phyloP scores from a whole-genome alignment of 2,113 vertebrate species.

The Ctenodactylus gundi region DNA sequence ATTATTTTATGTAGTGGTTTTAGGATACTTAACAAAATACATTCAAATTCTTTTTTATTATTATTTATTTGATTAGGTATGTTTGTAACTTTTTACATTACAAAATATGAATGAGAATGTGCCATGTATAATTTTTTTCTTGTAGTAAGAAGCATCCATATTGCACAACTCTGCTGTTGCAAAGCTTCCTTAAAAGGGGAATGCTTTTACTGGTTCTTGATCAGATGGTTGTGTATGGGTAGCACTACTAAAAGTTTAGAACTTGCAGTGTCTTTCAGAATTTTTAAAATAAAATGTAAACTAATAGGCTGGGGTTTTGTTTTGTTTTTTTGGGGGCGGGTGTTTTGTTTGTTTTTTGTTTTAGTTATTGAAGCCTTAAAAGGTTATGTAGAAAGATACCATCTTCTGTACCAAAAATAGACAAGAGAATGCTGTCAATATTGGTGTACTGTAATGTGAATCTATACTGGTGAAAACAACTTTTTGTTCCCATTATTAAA shows the following conservation, averaged over 20 bases:
- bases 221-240: slow-evolving; percentile 83
- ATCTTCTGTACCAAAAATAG: slow-evolving; percentile 91
- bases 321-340: slow-evolving; percentile 45
- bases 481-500: slow-evolving; percentile 87
- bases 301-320: slow-evolving; percentile 83
- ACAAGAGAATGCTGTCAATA: slow-evolving; percentile 87
- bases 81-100: slow-evolving; percentile 90
- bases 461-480: slow-evolving; percentile 84
- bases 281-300: slow-evolving; percentile 89
- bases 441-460: slow-evolving; percentile 90
- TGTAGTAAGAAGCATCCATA: slow-evolving; percentile 85
- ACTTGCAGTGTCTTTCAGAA: slow-evolving; percentile 87
- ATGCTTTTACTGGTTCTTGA: slow-evolving; percentile 82
- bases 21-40: slow-evolving; percentile 86
- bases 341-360: slow-evolving; percentile 81
- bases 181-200: slow-evolving; percentile 82
- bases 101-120: slow-evolving; percentile 87
- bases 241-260: slow-evolving; percentile 89
- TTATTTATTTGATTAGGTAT: slow-evolving; percentile 96
- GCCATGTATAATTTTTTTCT: slow-evolving; percentile 86
- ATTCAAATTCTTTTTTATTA: slow-evolving; percentile 86
- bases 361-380: slow-evolving; percentile 88
- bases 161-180: slow-evolving; percentile 86
- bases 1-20: slow-evolving; percentile 88
- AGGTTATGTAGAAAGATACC: slow-evolving; percentile 86